A percentile compares a stretch with the other conserved stretches of the same genome.
These are phyloP conservation scores for Mythimna impura DNA, from an alignment of 2,888 invertebrate genomes.

Conservation along the genomic window DNA sequence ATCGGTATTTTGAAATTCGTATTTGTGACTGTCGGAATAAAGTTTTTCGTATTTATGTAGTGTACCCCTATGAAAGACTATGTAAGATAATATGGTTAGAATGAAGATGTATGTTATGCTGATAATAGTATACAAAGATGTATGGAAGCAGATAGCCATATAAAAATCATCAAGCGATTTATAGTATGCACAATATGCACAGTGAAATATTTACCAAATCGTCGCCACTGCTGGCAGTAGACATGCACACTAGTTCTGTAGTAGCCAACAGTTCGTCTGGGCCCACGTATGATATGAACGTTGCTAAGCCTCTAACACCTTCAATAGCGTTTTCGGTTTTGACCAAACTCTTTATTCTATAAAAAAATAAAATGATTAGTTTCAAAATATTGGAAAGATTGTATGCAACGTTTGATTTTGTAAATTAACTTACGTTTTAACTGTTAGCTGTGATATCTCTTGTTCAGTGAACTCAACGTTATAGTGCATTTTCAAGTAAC, in stretches of 20 bases:
- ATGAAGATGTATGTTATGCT: too few relatives aligned
- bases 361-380: conserved; percentile 1
- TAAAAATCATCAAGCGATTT: not conserved
- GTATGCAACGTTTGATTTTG: not conserved
- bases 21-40: too few relatives aligned
- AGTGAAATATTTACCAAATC: conserved; percentile 24
- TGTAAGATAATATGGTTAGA: too few relatives aligned
- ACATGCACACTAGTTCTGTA: conserved; percentile 71
- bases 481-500: conserved; percentile 39
- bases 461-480: conserved; percentile 43
- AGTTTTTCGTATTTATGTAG: too few relatives aligned
- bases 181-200: not conserved
- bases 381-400: not conserved
- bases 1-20: too few relatives aligned
- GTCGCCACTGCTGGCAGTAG: conserved; percentile 63
- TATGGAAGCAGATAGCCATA: not conserved
- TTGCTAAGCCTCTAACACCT: conserved; percentile 66
- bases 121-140: not conserved
- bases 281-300: conserved; percentile 72
- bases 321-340: conserved; percentile 21
- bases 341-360: conserved; percentile 38
- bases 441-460: conserved; percentile 25
- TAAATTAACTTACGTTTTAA: conserved; percentile 46
- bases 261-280: conserved; percentile 77
- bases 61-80: too few relatives aligned